phyloP scores from a whole-genome alignment of 2,888 invertebrate species.

The Brenthis daphne region DNA sequence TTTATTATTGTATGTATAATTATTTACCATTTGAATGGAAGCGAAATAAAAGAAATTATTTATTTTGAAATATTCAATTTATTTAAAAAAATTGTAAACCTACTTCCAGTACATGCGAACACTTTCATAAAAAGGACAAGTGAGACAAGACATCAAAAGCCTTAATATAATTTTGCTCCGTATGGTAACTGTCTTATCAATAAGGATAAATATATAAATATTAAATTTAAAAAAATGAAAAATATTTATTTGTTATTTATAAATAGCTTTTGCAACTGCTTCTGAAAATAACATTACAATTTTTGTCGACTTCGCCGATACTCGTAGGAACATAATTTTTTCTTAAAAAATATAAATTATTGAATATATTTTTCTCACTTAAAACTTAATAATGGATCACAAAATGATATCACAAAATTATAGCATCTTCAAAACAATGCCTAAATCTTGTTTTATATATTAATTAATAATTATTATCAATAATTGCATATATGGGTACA shows the following conservation, averaged over 20 bases:
- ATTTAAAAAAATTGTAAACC: conserved; percentile 42
- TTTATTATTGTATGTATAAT: background rate
- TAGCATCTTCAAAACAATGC: background rate
- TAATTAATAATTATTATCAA: background rate
- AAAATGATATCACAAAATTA: conserved; percentile 26
- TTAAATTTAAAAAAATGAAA: conserved; percentile 7
- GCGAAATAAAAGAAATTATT: conserved; percentile 9
- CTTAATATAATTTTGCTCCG: conserved; percentile 13
- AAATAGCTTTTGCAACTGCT: too few relatives aligned
- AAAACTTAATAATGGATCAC: conserved; percentile 23
- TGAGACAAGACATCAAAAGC: conserved; percentile 31
- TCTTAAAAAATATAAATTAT: conserved; percentile 10
- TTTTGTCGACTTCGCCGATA: background rate
- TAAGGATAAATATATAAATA: conserved; percentile 9
- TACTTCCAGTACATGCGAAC: conserved; percentile 45
- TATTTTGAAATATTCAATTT: conserved; percentile 22
- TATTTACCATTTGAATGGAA: background rate
- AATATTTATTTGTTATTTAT: background rate
- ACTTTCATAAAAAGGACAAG: conserved; percentile 42
- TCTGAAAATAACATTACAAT: background rate
- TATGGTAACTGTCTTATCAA: background rate
- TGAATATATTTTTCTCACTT: conserved; percentile 3
- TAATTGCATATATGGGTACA: too few relatives aligned
- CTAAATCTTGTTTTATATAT: background rate
- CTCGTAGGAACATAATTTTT: conserved; percentile 24